Percentiles rank a stretch among this genome's conserved stretches.
Evolutionary conservation across 2,888 invertebrate genomes (phyloP).

Genomic region (Nomada hirtipes): DNA sequence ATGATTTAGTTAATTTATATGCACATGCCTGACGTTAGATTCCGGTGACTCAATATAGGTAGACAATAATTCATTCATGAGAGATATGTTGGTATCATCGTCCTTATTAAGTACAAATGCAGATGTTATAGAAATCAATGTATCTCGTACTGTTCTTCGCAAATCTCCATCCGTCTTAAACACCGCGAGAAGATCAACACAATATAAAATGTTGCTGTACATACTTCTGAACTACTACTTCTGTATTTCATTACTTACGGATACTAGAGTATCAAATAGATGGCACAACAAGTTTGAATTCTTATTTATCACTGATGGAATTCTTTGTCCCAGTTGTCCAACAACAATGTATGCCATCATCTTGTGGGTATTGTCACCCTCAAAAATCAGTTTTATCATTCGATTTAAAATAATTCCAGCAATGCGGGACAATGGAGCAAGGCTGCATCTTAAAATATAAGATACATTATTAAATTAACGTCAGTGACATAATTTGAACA

Average conservation of each 20-base stretch:
- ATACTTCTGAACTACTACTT: background rate
- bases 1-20: conserved; percentile 16
- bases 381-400: conserved; percentile 89
- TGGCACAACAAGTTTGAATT: conserved; percentile 87
- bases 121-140: conserved; percentile 79
- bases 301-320: conserved; percentile 88
- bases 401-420: conserved; percentile 91
- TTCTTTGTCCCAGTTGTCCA: conserved; percentile 88
- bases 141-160: conserved; percentile 78
- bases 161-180: conserved; percentile 79
- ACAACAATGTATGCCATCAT: conserved; percentile 91
- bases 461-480: conserved; percentile 21
- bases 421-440: conserved; percentile 87
- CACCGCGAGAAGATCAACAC: conserved; percentile 20
- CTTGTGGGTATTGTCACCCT: conserved; percentile 87
- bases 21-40: conserved; percentile 84
- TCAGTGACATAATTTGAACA: background rate
- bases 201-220: conserved; percentile 7
- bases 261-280: conserved; percentile 85
- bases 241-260: conserved; percentile 75
- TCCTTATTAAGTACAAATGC: conserved; percentile 79
- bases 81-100: conserved; percentile 82
- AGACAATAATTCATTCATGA: conserved; percentile 89
- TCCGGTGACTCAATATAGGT: conserved; percentile 92
- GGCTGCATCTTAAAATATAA: conserved; percentile 86